These are phyloP conservation scores for Aphyosemion australe DNA, from an alignment of 2,113 vertebrate genomes.

Conservation along the genomic window DNA sequence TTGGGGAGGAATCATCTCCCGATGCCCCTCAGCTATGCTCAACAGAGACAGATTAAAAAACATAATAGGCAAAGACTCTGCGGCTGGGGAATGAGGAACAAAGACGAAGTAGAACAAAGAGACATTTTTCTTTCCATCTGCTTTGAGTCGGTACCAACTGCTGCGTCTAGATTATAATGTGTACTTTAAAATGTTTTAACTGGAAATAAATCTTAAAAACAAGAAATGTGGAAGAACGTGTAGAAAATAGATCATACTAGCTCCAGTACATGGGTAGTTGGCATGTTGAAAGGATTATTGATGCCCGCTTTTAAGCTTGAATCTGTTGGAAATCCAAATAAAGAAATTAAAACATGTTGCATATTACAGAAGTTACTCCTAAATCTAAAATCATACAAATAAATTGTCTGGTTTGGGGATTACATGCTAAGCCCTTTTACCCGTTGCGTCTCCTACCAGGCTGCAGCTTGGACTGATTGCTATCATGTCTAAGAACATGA, in stretches of 20 bases:
- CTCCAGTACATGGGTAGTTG: neutral
- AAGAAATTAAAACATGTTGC: too few species aligned
- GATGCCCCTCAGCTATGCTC: slow-evolving; percentile 37
- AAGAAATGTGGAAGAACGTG: slow-evolving; percentile 9
- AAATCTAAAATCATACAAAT: too few species aligned
- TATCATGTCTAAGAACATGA: neutral
- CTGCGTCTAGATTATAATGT: slow-evolving; percentile 7
- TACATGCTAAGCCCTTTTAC: neutral
- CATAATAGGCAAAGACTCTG: slow-evolving; percentile 37
- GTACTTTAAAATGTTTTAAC: slow-evolving; percentile 11
- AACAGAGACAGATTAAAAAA: slow-evolving; percentile 42
- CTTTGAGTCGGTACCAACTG: slow-evolving; percentile 16
- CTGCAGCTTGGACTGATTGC: neutral
- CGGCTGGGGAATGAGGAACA: slow-evolving; percentile 39
- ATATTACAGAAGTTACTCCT: too few species aligned
- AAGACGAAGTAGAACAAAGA: slow-evolving; percentile 41
- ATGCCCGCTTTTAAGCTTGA: too few species aligned
- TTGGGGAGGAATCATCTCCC: slow-evolving; percentile 23
- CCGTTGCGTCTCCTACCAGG: neutral
- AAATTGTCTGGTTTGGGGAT: neutral
- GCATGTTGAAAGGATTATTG: too few species aligned
- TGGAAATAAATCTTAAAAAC: slow-evolving; percentile 11
- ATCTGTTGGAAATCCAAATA: too few species aligned
- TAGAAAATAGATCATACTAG: neutral
- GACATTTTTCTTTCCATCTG: slow-evolving; percentile 43